Base-by-base conservation (phyloP, 2,797 vertebrate genomes). In the Scolopax bukidnonensis region DNA sequence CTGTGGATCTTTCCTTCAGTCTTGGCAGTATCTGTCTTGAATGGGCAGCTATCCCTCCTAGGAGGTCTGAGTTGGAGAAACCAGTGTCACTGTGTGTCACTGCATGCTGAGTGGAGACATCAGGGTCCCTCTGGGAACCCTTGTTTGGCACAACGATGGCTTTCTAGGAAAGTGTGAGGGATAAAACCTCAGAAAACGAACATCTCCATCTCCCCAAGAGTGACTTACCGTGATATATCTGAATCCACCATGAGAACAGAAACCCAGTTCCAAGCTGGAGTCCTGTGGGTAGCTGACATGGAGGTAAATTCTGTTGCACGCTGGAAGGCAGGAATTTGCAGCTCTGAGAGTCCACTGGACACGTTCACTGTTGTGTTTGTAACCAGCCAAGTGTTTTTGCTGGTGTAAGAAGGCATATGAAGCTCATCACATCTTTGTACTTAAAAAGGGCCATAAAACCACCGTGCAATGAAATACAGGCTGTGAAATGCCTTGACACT, bases 131-230 rank as follows among this genome's bases (percentile, higher is more conserved):
- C 20, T 79, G 21, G 16, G 25, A 75, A 21, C 28, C 5, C 19
- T 63, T 53, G 4, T 38, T 76, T 36, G 24, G 9, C n/a, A 87
- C 41, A 25, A 6, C 12, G 4, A 3, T 73, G 71, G 25, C 59
- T 36, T 71, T 48, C 57, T 47, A 50, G 33, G 48, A 40, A 73
- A 36, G 6, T 4, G 4, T 12, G 53, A 21, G 1, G 5, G 32
- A 19, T 57, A 53, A 93, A 93, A 89, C 4, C 15, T 5, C 16
- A 48, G 73, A 87, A 90, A 75, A 81, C 30, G 64, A 68, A 50
- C 1, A 2, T 27, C 23, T 56, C n/a, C 19, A 11, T 11, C 3
- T 10, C 4, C 4, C 12, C 16, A 33, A 6, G 43, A 51, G 10
- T 47, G 27, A 36, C 30, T 8, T 54, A 54, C 15, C 12, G 9